Percentiles rank a stretch among this genome's conserved stretches.
Evolutionary conservation across 2,888 invertebrate species (phyloP).

Genomic region (Nebria salina): DNA sequence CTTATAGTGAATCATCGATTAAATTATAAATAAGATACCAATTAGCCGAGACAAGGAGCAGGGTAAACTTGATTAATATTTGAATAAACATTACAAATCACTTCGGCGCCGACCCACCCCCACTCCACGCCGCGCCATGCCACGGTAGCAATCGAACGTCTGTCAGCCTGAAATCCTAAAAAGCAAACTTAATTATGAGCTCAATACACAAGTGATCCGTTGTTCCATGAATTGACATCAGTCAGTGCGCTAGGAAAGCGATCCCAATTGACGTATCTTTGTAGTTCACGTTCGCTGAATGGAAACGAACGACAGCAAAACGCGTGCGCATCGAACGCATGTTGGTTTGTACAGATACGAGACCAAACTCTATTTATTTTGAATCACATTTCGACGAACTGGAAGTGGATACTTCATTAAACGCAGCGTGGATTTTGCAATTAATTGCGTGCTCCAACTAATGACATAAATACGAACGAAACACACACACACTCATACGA

Average conservation of each 20-base stretch:
- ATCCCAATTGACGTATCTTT: background rate
- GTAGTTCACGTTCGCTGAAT: background rate
- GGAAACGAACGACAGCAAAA: background rate
- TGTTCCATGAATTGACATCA: background rate
- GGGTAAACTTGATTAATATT: background rate
- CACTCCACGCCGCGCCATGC: no score
- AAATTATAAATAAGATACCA: background rate
- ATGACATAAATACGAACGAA: slow-evolving; percentile 49
- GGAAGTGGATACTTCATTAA: slow-evolving; percentile 50
- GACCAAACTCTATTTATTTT: slow-evolving; percentile 24
- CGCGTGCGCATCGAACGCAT: background rate
- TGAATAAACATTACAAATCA: slow-evolving; percentile 26
- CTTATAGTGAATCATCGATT: background rate
- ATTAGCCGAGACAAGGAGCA: background rate
- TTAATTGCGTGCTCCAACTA: slow-evolving; percentile 51
- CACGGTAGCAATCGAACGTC: background rate
- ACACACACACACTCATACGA: background rate
- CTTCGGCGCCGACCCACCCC: slow-evolving; percentile 13
- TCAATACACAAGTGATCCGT: slow-evolving; percentile 20
- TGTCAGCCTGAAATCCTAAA: slow-evolving; percentile 38
- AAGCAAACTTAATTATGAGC: slow-evolving; percentile 36
- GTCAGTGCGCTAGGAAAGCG: background rate
- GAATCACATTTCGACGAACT: slow-evolving; percentile 24
- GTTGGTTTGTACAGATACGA: background rate
- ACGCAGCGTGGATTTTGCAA: slow-evolving; percentile 51